Conservation (phyloP, 1,140 invertebrate genomes). For the Trichonephila clavipes region DNA sequence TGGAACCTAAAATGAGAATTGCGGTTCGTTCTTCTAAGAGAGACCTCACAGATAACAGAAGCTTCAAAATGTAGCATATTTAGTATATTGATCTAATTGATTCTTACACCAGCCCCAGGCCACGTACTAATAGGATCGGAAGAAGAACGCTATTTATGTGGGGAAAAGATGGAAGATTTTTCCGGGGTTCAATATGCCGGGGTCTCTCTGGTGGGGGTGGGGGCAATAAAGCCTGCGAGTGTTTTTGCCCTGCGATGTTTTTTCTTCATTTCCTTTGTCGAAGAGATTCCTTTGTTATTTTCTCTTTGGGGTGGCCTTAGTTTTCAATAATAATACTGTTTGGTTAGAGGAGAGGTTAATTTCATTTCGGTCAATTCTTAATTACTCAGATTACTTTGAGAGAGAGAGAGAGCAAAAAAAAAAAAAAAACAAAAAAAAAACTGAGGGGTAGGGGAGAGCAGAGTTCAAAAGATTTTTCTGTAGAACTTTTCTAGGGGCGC, state of each 20-base stretch:
- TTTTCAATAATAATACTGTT: slow-evolving; percentile 75
- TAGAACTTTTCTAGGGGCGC: not conserved
- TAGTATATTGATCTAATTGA: slow-evolving; percentile 69
- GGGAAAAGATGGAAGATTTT: slow-evolving; percentile 65
- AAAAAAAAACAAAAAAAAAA: no score
- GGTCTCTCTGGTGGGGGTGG: not conserved
- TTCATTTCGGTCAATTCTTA: slow-evolving; percentile 71
- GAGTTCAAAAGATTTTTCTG: slow-evolving; percentile 65
- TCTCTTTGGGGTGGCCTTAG: not conserved
- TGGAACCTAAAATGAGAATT: slow-evolving; percentile 70
- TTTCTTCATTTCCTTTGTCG: slow-evolving; percentile 71
- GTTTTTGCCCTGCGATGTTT: slow-evolving; percentile 61
- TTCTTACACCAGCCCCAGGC: slow-evolving; percentile 62
- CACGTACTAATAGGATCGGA: slow-evolving; percentile 71
- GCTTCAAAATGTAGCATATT: slow-evolving; percentile 76
- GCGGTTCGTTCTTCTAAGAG: slow-evolving; percentile 19
- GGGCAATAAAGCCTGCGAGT: slow-evolving; percentile 73
- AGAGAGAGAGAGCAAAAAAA: no score
- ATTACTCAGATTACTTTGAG: slow-evolving; percentile 73
- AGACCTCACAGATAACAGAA: slow-evolving; percentile 50
- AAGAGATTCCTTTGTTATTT: slow-evolving; percentile 62
- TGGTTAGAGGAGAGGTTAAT: slow-evolving; percentile 74
- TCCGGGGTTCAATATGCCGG: slow-evolving; percentile 68
- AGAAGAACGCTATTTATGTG: slow-evolving; percentile 62
- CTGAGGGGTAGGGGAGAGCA: not conserved